Evolutionary conservation across 2,888 invertebrate genomes (phyloP).

Genomic region (Polydrusus pterygomalis): DNA sequence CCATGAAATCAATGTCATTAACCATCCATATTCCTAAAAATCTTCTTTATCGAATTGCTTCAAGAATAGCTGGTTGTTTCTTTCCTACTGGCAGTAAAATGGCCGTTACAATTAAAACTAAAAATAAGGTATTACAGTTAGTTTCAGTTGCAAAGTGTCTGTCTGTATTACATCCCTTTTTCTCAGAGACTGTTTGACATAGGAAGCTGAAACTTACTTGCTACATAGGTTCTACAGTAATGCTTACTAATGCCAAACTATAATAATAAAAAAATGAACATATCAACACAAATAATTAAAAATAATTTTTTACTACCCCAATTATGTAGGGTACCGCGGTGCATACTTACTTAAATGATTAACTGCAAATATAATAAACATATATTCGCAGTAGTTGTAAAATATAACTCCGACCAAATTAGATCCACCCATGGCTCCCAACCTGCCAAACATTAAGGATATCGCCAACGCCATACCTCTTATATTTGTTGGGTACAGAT

Average conservation of each 20-base stretch:
- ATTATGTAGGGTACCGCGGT: no score
- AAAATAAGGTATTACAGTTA: constrained; percentile 33
- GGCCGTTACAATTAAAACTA: constrained; percentile 56
- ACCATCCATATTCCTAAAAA: background rate
- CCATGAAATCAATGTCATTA: background rate
- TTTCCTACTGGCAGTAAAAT: constrained; percentile 52
- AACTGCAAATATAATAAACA: constrained; percentile 69
- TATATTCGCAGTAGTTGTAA: constrained; percentile 71
- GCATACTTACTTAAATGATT: constrained; percentile 67
- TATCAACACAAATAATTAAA: no score
- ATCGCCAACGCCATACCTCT: constrained; percentile 75
- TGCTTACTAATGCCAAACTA: no score
- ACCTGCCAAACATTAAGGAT: constrained; percentile 74
- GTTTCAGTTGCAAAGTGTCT: background rate
- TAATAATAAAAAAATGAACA: no score
- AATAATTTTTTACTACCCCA: no score
- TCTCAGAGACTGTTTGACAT: no score
- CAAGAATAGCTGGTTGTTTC: constrained; percentile 14
- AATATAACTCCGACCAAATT: constrained; percentile 71
- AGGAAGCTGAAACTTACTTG: no score
- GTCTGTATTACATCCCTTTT: no score
- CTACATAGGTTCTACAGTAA: no score
- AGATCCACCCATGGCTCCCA: constrained; percentile 73
- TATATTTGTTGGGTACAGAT: constrained; percentile 70
- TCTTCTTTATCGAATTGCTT: constrained; percentile 8